Conservation (phyloP, 2,888 invertebrate species). For the Stenodera caucasica region DNA sequence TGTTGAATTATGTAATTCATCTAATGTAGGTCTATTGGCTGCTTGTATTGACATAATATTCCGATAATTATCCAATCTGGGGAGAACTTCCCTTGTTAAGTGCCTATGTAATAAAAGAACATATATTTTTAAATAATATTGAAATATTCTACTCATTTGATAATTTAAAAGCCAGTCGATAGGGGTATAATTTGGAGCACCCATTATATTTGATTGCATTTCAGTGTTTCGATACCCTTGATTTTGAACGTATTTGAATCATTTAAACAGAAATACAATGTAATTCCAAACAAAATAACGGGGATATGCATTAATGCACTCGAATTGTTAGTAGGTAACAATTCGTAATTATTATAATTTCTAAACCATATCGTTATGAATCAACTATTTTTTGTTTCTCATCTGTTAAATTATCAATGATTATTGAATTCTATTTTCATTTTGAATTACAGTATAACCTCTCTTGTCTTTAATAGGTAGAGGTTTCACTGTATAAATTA, state of each 20-base stretch:
- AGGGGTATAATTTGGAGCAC: not conserved
- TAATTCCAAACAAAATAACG: not conserved
- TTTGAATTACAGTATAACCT: too few relatives aligned
- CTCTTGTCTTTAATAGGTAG: too few relatives aligned
- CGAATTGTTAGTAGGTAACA: not conserved
- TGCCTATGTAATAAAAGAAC: slow-evolving; percentile 59
- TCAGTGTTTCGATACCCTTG: too few relatives aligned
- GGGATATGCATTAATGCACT: not conserved
- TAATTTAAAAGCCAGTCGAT: not conserved
- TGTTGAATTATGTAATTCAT: slow-evolving; percentile 85
- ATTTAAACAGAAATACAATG: too few relatives aligned
- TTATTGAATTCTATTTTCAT: too few relatives aligned
- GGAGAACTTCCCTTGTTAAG: slow-evolving; percentile 84
- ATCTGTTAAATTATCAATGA: too few relatives aligned
- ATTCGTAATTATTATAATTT: not conserved
- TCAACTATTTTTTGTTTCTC: too few relatives aligned
- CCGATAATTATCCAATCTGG: slow-evolving; percentile 85
- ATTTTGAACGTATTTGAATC: too few relatives aligned
- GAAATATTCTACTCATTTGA: not conserved
- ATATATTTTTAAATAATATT: not conserved
- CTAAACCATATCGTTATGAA: not conserved
- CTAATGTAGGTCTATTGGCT: slow-evolving; percentile 82
- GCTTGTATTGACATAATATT: slow-evolving; percentile 88
- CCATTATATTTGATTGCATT: not conserved
- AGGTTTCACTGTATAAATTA: too few relatives aligned